Evolutionary conservation across 2,113 vertebrate genomes (phyloP).

Genomic region (Peucedramus taeniatus): DNA sequence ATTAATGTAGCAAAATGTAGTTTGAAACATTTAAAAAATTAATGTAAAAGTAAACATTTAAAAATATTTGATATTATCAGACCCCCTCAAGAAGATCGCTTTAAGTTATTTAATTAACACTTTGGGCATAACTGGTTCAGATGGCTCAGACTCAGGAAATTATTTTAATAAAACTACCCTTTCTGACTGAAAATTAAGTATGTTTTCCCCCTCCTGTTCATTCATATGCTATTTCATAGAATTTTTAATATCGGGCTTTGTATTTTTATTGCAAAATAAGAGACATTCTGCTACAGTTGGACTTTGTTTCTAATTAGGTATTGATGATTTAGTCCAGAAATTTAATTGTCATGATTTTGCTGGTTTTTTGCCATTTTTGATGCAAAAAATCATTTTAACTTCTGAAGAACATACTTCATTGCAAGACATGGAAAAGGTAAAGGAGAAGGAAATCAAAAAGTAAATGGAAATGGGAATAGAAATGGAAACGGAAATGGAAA

Average conservation of each 20-base stretch:
- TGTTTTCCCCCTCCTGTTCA: neutral
- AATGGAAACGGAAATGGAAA: neutral
- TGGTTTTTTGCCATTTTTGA: neutral
- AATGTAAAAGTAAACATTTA: neutral
- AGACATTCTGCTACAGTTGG: neutral
- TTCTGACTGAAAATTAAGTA: neutral
- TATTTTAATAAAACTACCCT: neutral
- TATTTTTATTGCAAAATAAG: neutral
- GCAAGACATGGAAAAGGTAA: neutral
- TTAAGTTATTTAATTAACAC: neutral
- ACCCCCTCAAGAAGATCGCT: neutral
- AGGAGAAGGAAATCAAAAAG: neutral
- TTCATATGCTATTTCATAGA: neutral
- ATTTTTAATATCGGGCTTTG: neutral
- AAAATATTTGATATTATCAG: neutral
- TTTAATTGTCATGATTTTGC: neutral
- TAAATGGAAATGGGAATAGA: neutral
- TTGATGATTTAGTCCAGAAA: neutral
- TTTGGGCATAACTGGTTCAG: neutral
- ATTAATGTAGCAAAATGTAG: neutral
- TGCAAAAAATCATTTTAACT: neutral
- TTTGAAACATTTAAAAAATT: neutral
- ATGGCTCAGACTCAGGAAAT: neutral
- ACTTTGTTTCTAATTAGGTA: neutral
- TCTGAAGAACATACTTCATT: neutral